These are phyloP conservation scores for Tetranychus piercei DNA, from an alignment of 2,888 invertebrate species.

Conservation along the genomic window DNA sequence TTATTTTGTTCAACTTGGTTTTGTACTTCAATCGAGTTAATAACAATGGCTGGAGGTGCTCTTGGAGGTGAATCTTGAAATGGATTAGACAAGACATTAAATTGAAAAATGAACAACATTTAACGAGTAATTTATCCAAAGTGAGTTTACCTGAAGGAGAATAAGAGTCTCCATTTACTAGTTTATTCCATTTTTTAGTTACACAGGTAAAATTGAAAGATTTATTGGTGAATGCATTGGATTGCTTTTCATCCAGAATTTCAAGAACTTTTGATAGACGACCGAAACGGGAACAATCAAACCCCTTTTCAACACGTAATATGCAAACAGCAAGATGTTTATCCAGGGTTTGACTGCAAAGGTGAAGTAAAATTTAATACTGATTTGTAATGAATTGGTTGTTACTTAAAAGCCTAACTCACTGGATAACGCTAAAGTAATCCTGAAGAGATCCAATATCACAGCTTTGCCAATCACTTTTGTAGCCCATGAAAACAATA, in stretches of 20 bases:
- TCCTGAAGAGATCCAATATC: constrained; percentile 54
- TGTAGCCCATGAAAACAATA: constrained; percentile 81
- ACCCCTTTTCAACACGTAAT: not conserved
- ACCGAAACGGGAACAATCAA: not conserved
- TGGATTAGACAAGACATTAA: not conserved
- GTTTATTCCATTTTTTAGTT: not conserved
- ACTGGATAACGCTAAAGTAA: constrained; percentile 92
- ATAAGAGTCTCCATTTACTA: not conserved
- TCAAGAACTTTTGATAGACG: not conserved
- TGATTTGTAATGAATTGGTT: too few relatives aligned
- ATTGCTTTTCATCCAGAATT: not conserved
- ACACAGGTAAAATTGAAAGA: not conserved
- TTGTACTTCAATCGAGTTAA: not conserved
- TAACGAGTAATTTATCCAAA: too few relatives aligned
- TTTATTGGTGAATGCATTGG: not conserved
- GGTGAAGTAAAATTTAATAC: not conserved
- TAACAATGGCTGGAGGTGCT: not conserved
- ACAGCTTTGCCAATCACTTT: constrained; percentile 72
- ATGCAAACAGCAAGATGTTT: not conserved
- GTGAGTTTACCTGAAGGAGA: not conserved
- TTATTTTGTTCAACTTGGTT: not conserved
- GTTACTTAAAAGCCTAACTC: constrained; percentile 38
- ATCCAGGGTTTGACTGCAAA: constrained; percentile 1
- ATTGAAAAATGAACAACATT: not conserved
- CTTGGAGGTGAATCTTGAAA: not conserved